These are phyloP conservation scores for Rousettus madagascariensis DNA, from an alignment of 2,797 vertebrate genomes.

Conservation along the genomic window DNA sequence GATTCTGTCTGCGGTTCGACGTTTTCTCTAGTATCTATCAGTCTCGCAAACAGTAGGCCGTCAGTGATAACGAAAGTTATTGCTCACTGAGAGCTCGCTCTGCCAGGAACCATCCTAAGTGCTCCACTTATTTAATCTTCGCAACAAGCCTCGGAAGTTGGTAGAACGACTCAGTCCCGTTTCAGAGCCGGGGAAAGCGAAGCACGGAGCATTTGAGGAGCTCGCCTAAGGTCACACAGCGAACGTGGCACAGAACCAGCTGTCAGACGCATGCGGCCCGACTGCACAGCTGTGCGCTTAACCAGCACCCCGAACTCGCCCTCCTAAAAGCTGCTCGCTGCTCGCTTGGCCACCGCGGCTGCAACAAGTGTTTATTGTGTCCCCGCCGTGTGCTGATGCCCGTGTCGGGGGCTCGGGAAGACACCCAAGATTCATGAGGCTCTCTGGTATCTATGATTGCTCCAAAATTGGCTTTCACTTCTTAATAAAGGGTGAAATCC, in stretches of 20 bases:
- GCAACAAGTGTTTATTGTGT: neutral
- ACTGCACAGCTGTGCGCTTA: neutral
- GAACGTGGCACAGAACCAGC: neutral
- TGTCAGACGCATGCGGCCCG: rapidly evolving
- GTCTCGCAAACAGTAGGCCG: neutral
- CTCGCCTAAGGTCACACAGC: neutral
- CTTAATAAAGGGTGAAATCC: constrained; percentile 70
- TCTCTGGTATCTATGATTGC: constrained; percentile 71
- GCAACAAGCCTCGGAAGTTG: neutral
- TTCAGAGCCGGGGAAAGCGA: neutral
- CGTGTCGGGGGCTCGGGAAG: neutral
- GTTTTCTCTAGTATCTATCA: neutral
- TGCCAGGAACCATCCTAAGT: neutral
- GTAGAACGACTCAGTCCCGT: neutral
- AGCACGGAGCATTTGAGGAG: neutral
- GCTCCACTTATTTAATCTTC: neutral
- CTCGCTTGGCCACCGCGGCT: neutral
- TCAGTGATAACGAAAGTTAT: neutral
- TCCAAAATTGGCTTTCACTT: constrained; percentile 78
- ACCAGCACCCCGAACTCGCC: rapidly evolving
- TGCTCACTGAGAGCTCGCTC: neutral
- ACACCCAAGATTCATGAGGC: constrained; percentile 60
- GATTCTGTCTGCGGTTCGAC: neutral
- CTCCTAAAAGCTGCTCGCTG: neutral
- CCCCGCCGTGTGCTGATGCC: neutral